phyloP scores from a whole-genome alignment of 2,797 vertebrate genomes.

The Halcyon badia region DNA sequence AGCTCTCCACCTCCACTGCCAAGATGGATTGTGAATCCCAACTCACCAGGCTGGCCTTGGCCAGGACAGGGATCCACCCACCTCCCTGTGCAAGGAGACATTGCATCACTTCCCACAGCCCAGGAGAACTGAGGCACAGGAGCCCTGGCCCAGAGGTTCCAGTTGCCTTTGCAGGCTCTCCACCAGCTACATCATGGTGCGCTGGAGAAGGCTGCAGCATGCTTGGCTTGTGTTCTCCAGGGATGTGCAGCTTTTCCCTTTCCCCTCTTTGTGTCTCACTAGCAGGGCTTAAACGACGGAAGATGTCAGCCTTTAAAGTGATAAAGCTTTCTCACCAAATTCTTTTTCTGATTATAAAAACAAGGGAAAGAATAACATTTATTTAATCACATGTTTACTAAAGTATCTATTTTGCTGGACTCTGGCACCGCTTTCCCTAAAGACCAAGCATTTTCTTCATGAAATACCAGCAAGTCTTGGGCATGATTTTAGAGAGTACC shows the following conservation, averaged over 20 bases:
- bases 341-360: background rate
- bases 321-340: background rate
- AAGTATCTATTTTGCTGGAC: background rate
- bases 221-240: background rate
- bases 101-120: rapidly evolving
- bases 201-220: rapidly evolving
- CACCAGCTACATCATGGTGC: rapidly evolving
- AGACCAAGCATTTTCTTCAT: background rate
- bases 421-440: background rate
- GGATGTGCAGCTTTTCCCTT: background rate
- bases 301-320: background rate
- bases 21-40: rapidly evolving
- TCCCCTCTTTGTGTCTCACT: background rate
- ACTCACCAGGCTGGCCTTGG: rapidly evolving
- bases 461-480: background rate
- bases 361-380: constrained; percentile 27
- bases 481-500: constrained; percentile 4
- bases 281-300: background rate
- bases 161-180: background rate
- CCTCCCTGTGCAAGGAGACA: rapidly evolving
- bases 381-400: background rate
- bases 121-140: rapidly evolving
- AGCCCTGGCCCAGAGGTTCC: rapidly evolving
- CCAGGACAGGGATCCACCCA: background rate
- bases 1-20: background rate